Evolutionary conservation across 2,797 vertebrate genomes (phyloP), one percentile per base, ranked within the genome.

Genomic region (Notoglanidium macrostoma): DNA sequence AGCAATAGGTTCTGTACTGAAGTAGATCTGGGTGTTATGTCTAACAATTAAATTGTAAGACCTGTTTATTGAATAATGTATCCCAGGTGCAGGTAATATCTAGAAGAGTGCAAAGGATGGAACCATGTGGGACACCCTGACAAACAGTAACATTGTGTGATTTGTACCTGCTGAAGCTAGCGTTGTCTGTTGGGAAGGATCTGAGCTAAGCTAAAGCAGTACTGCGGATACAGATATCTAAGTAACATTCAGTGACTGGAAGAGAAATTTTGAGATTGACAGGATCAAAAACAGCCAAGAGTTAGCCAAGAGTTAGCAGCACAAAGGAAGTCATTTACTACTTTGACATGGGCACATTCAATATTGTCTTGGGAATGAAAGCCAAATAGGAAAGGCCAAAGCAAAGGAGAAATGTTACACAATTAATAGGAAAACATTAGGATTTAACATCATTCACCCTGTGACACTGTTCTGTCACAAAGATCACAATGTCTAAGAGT

Each of bases 301-400:
- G 32, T 35, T 57, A 79, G 19, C 54, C 76, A 57, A 79, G 54
- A 57, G 9, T 55, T 14, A 23, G 54, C 29, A 35, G 51, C 54
- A 78, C 17, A 79, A 79, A 32, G 29, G 10, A 35, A n/a, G 17
- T 76, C 54, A 55, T 79, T 79, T 79, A 79, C 3, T 79, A 23
- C 10, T 57, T 55, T 78, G 54, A 55, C 54, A 57, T 78, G 54
- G 10, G 29, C 54, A 57, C 76, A 57, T 79, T 35, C 54, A 23
- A 15, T 79, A 79, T 1, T 57, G 54, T 79, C 19, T 57, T 40
- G 32, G 54, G 54, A 79, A 79, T 35, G 1, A 57, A 57, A 57
- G 19, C 14, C 49, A 77, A 49, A 54, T 57, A 23, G 76, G 54
- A 79, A 57, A 35, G 29, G 9, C 51, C 76, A 78, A 12, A 78